Conservation (phyloP, 2,797 vertebrate species). For the Orientallactaga sibirica region DNA sequence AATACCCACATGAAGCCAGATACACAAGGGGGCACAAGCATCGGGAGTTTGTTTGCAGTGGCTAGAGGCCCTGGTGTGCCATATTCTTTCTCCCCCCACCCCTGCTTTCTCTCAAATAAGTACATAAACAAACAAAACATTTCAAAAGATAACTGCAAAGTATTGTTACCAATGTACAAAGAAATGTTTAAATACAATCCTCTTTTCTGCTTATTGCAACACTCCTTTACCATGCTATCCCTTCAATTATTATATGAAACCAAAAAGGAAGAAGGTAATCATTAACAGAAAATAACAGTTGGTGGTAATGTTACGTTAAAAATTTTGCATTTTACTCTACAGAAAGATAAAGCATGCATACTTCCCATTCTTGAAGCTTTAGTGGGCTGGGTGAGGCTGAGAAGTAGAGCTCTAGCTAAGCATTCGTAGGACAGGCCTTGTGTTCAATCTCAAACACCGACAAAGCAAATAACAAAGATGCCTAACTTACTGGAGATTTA, state of each 20-base stretch:
- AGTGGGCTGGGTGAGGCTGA: neutral
- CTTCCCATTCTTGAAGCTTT: slow-evolving; percentile 8
- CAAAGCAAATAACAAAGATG: neutral
- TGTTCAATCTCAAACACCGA: neutral
- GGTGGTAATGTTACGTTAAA: slow-evolving; percentile 20
- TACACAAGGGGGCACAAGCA: too few species aligned
- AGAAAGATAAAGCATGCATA: neutral
- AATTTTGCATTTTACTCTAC: slow-evolving; percentile 2
- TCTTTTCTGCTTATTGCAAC: neutral
- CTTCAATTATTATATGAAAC: slow-evolving; percentile 22
- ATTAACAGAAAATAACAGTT: slow-evolving; percentile 28
- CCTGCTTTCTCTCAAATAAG: too few species aligned
- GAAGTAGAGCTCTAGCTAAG: neutral
- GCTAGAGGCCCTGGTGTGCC: too few species aligned
- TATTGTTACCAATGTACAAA: neutral
- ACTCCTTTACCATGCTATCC: neutral
- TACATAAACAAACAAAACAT: too few species aligned
- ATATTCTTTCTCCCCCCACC: too few species aligned
- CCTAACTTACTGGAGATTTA: slow-evolving; percentile 12
- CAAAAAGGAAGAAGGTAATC: slow-evolving; percentile 18
- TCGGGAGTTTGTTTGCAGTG: too few species aligned
- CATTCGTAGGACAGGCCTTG: neutral
- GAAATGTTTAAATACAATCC: neutral
- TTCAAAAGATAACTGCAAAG: neutral
- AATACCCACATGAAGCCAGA: too few species aligned